Evolutionary conservation across 2,797 vertebrate genomes (phyloP), one percentile per base, ranked within the genome.

Genomic region (Rhinophrynus dorsalis): DNA sequence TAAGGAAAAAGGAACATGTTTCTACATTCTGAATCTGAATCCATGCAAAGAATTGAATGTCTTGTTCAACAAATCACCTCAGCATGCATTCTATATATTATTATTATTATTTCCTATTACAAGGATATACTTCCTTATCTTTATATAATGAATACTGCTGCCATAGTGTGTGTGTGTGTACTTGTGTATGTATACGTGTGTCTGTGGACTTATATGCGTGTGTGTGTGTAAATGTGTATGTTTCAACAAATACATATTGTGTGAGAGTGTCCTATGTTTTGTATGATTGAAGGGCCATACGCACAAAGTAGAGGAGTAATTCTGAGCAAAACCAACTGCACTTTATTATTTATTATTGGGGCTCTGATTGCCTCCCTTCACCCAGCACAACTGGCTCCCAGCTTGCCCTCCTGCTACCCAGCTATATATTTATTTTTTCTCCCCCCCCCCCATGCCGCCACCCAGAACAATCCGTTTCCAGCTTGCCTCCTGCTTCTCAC

Each of bases 21-120:
- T 20, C 40, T 44, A 18, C 17, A 11, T n/a, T n/a, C 29, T 13
- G 5, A 65, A 1, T 18, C 12, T 20, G 79, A 76, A 86, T 86
- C 74, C 76, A 56, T 82, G 78, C 74, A 10, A 55, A 57, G 30
- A 72, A 58, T 37, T 69, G 78, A 83, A 82, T 68, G 65, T 83
- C 78, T 81, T 55, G 1, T 30, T 84, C 85, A 82, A 74, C 51
- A 17, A 74, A 81, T 72, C 85, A 80, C 77, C 64, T 79, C 77
- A 76, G 75, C 77, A 76, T 74, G 37, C 76, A 63, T 80, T 70
- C 79, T 76, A 79, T 81, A 78, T 76, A 72, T 70, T 76, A 82
- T 66, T 78, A 82, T 66, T 78, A 50, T 73, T 71, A 59, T 37
- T 58, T 78, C 24, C 18, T 82, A 84, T 81, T 78, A 59, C 73